phyloP scores from a whole-genome alignment of 2,113 vertebrate species.

The Chloropsis hardwickii region DNA sequence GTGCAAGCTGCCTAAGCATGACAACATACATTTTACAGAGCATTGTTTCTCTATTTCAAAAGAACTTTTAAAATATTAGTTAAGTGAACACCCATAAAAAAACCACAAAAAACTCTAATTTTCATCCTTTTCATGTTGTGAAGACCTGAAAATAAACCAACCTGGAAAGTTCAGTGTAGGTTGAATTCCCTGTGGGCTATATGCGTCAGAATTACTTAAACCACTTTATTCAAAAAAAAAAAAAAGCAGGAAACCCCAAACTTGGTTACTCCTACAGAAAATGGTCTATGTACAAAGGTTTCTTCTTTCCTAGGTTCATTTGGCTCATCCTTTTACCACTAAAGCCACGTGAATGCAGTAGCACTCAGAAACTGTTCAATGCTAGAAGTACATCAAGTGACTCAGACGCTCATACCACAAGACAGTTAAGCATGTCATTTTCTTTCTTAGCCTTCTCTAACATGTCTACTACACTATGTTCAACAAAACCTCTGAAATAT shows the following conservation, averaged over 20 bases:
- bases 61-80: not conserved
- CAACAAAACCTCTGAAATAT: not conserved
- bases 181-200: not conserved
- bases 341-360: not conserved
- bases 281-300: not conserved
- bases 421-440: not conserved
- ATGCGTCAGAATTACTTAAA: not conserved
- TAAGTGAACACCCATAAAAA: not conserved
- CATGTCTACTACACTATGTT: not conserved
- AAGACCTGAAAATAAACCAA: not conserved
- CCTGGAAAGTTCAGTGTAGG: not conserved
- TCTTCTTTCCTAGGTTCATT: not conserved
- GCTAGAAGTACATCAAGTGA: not conserved
- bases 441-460: not conserved
- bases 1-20: not conserved
- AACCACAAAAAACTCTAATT: not conserved
- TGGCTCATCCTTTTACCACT: not conserved
- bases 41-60: not conserved
- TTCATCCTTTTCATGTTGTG: not conserved
- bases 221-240: not conserved
- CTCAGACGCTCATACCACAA: not conserved
- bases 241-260: not conserved
- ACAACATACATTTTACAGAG: not conserved
- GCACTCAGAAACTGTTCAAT: not conserved
- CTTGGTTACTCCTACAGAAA: not conserved